Percentiles rank a stretch among this genome's conserved stretches.
Conservation (phyloP, 2,888 invertebrate species). For the Trilocha varians region DNA sequence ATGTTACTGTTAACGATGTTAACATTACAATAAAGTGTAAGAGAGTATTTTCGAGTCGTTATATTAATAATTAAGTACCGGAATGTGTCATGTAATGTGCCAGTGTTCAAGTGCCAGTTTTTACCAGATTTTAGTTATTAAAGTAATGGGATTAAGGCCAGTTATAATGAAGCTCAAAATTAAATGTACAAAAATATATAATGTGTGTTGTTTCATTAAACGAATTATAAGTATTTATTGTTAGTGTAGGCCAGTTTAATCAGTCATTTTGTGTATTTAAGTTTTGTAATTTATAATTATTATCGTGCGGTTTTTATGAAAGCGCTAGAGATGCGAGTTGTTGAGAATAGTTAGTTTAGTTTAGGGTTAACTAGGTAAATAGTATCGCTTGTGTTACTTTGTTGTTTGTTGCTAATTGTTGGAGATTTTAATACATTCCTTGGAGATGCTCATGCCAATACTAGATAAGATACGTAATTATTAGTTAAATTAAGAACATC, state of each 20-base stretch:
- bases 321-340: too few relatives aligned
- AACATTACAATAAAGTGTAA: too few relatives aligned
- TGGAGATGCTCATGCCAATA: slow-evolving; percentile 8
- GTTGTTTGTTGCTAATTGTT: slow-evolving; percentile 7
- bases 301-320: too few relatives aligned
- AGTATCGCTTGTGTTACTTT: slow-evolving; percentile 4
- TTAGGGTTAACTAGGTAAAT: too few relatives aligned
- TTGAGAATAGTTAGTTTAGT: too few relatives aligned
- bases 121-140: slow-evolving; percentile 42
- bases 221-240: slow-evolving; percentile 8
- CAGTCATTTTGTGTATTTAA: slow-evolving; percentile 1
- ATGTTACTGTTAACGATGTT: too few relatives aligned
- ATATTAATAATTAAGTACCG: slow-evolving; percentile 1
- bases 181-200: slow-evolving; percentile 50
- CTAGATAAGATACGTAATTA: not conserved
- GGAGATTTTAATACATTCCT: slow-evolving; percentile 4
- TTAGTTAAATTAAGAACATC: slow-evolving; percentile 9
- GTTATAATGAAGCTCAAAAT: slow-evolving; percentile 66
- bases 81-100: slow-evolving; percentile 17
- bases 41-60: not conserved
- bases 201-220: slow-evolving; percentile 23
- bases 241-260: slow-evolving; percentile 6
- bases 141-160: slow-evolving; percentile 61
- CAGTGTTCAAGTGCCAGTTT: slow-evolving; percentile 37
- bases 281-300: not conserved